Evolutionary conservation across 2,888 invertebrate species (phyloP), one percentile per base, ranked within the genome.

Genomic region (Acanthosepion lycidas): DNA sequence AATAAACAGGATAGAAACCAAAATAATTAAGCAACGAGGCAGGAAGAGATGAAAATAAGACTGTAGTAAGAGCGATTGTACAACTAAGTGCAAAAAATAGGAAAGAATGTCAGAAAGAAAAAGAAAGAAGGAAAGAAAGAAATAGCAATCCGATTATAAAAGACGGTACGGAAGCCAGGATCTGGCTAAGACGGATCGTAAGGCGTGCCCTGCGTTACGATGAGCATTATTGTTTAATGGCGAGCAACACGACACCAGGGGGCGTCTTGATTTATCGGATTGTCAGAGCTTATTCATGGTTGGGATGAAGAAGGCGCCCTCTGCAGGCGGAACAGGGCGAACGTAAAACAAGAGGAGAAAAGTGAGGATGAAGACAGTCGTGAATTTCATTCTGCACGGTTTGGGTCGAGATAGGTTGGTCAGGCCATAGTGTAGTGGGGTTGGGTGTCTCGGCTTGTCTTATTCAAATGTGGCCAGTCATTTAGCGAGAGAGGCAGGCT

Each of bases 211-310:
- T 4, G 78, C 78, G n/a, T 78, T 78, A 59, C 12, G n/a, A 78
- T 78, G 9, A 78, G 78, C 78, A 33, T 12, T 18, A 78, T 78
- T 78, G 78, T 78, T 33, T 78, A n/a, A 78, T 33, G 33, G n/a
- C n/a, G 78, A 8, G 4, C 78, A 78, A 78, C 78, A n/a, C 78
- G n/a, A 78, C 78, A 78, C 15, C n/a, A 78, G 78, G 33, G 78
- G 78, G 78, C 78, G n/a, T n/a, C 78, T 33, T 78, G 78, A n/a
- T 78, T 33, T n/a, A 78, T n/a, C n/a, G 78, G 78, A 78, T 78
- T 78, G 78, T 78, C 78, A n/a, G n/a, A n/a, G 15, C 78, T n/a
- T 78, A 78, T 78, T 78, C 78, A 78, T 78, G 78, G n/a, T 78
- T 33, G 78, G n/a, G 33, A n/a, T 15, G 78, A 78, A 9, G n/a